Evolutionary conservation across 2,888 invertebrate species (phyloP).

Genomic region (Machimus atricapillus): DNA sequence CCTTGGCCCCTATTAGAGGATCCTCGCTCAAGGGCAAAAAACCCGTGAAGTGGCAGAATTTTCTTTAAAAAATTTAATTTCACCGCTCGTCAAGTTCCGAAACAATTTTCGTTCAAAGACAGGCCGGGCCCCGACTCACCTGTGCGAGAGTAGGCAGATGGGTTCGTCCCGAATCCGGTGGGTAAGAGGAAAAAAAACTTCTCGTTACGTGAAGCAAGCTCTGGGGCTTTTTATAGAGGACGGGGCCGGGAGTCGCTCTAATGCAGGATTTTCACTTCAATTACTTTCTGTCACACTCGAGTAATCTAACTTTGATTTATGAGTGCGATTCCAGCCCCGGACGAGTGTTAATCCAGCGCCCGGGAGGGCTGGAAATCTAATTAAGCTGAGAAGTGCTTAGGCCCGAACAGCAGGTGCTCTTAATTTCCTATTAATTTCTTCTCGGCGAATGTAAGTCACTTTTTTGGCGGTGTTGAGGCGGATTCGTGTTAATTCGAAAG

Average conservation of each 20-base stretch:
- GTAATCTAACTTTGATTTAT: constrained; percentile 44
- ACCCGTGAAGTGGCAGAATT: not conserved
- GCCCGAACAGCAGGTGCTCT: constrained; percentile 38
- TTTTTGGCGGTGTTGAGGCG: constrained; percentile 29
- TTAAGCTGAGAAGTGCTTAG: constrained; percentile 33
- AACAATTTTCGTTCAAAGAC: constrained; percentile 1
- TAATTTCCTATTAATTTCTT: constrained; percentile 43
- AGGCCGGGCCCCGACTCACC: not conserved
- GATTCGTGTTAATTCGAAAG: constrained; percentile 31
- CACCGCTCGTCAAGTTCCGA: constrained; percentile 19
- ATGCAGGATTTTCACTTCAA: constrained; percentile 42
- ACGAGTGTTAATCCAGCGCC: constrained; percentile 34
- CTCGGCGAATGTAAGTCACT: constrained; percentile 30
- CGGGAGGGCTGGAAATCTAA: constrained; percentile 28
- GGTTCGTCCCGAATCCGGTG: not conserved
- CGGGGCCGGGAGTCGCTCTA: not conserved
- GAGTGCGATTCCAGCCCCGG: constrained; percentile 22
- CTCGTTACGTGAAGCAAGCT: not conserved
- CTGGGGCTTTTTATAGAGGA: constrained; percentile 1
- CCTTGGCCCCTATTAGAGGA: not conserved
- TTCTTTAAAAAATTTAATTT: constrained; percentile 16
- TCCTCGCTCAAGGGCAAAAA: not conserved
- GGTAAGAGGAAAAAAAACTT: not conserved
- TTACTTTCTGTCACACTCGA: constrained; percentile 43
- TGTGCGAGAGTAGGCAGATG: not conserved